Conservation (phyloP, 2,113 vertebrate species). For the Hyaena hyaena region DNA sequence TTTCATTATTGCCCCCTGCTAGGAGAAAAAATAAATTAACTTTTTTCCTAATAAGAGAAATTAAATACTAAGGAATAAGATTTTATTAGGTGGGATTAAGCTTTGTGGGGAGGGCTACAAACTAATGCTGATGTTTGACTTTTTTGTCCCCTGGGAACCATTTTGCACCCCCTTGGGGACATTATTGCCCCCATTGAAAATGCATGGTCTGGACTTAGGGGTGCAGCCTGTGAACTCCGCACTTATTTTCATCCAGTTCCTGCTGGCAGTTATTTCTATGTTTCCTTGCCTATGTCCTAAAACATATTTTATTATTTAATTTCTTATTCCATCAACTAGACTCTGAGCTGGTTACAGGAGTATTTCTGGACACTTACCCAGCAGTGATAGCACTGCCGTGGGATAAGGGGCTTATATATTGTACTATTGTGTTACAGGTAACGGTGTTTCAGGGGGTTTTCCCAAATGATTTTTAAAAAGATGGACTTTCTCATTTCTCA, state of each 20-base stretch:
- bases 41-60: constrained; percentile 47
- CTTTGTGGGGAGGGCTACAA: neutral
- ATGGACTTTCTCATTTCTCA: neutral
- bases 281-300: neutral
- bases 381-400: neutral
- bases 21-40: constrained; percentile 8
- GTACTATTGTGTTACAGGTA: neutral
- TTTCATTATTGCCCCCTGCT: neutral
- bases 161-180: neutral
- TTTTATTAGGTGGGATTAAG: neutral
- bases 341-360: neutral
- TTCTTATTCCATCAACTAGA: neutral
- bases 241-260: neutral
- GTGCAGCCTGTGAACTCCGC: neutral
- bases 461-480: neutral
- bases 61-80: constrained; percentile 34
- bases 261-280: neutral
- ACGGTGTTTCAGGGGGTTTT: neutral
- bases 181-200: neutral
- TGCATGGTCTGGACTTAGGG: neutral
- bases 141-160: neutral
- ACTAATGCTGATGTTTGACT: neutral
- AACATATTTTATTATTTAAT: constrained; percentile 14
- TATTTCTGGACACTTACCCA: neutral
- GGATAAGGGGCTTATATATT: neutral